Conservation (phyloP, 2,888 invertebrate species). For the Lasioglossum calceatum region DNA sequence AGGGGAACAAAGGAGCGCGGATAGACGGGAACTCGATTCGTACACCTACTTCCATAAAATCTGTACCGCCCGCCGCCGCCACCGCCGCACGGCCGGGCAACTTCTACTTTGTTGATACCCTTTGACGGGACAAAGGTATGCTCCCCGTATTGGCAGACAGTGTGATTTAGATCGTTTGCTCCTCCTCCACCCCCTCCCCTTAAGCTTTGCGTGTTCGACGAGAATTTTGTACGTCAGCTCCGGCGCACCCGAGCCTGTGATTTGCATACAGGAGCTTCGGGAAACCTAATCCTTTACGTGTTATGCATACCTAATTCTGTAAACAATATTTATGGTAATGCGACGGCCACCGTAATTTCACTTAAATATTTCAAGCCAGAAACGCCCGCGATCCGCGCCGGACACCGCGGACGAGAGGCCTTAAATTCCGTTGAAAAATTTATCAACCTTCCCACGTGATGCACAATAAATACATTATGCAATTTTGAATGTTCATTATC, state of each 20-base stretch:
- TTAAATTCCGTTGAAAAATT: not conserved
- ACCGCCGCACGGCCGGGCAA: constrained; percentile 54
- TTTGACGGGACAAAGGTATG: constrained; percentile 56
- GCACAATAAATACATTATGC: not conserved
- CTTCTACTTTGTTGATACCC: constrained; percentile 61
- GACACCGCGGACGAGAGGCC: not conserved
- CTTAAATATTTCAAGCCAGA: constrained; percentile 24
- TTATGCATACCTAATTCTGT: constrained; percentile 54
- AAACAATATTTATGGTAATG: constrained; percentile 59
- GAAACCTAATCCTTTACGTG: constrained; percentile 52
- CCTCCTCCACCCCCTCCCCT: not conserved
- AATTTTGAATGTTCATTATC: constrained; percentile 4
- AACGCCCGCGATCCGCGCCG: not conserved
- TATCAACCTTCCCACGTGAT: not conserved
- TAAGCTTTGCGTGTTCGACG: constrained; percentile 53
- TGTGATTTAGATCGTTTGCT: constrained; percentile 65
- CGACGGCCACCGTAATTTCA: constrained; percentile 42
- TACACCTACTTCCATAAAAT: constrained; percentile 63
- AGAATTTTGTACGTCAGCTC: constrained; percentile 54
- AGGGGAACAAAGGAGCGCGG: constrained; percentile 59
- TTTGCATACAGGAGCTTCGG: constrained; percentile 54
- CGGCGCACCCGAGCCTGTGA: constrained; percentile 32
- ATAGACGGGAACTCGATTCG: constrained; percentile 48
- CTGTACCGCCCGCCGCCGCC: constrained; percentile 61
- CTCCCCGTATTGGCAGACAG: constrained; percentile 63